Evolutionary conservation across 2,797 vertebrate genomes (phyloP).

Genomic region (Etheostoma nigrum): DNA sequence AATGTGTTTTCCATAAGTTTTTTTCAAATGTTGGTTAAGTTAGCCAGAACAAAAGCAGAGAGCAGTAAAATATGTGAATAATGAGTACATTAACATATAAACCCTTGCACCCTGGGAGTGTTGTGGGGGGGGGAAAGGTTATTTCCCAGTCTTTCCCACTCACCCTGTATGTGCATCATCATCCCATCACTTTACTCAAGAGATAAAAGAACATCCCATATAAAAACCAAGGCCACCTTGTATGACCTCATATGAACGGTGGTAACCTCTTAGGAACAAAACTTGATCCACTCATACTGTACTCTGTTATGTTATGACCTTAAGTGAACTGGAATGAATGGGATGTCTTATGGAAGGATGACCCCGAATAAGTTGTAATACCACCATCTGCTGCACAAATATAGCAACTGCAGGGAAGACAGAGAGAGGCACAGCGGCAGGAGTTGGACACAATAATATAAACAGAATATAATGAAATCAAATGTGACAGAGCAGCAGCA

Average conservation of each 20-base stretch:
- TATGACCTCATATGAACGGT: conserved; percentile 32
- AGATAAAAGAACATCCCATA: conserved; percentile 18
- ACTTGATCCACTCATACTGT: background rate
- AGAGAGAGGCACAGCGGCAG: rapidly evolving
- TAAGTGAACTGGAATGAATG: conserved; percentile 34
- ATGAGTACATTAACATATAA: background rate
- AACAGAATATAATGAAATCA: background rate
- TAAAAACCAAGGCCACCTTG: conserved; percentile 19
- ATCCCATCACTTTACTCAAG: conserved; percentile 12
- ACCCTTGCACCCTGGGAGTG: background rate
- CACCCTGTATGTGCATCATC: background rate
- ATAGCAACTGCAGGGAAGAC: conserved; percentile 8
- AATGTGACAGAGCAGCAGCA: background rate
- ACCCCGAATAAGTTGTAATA: background rate
- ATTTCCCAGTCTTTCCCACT: background rate
- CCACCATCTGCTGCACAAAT: conserved; percentile 60
- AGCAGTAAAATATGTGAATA: background rate
- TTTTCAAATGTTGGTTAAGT: background rate
- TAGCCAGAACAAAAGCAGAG: background rate
- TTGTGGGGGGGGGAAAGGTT: background rate
- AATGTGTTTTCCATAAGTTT: no score
- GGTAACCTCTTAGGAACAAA: conserved; percentile 15
- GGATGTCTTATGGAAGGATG: background rate
- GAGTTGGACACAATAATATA: background rate
- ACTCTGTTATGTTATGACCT: conserved; percentile 23